These are phyloP conservation scores for Furcula furcula DNA, from an alignment of 2,888 invertebrate species.

Conservation along the genomic window DNA sequence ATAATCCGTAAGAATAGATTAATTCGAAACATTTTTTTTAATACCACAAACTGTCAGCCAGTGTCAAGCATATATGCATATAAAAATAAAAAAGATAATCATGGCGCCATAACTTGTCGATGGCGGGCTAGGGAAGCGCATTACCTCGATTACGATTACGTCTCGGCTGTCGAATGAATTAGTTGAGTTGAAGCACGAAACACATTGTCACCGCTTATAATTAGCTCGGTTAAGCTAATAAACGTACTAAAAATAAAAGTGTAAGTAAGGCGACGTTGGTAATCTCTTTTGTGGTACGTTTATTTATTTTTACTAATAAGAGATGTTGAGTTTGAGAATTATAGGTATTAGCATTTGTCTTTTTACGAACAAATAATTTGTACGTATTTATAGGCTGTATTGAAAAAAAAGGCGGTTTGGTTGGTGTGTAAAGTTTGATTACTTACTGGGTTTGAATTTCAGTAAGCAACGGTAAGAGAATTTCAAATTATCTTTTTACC, in stretches of 20 bases:
- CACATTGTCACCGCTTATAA: conserved; percentile 52
- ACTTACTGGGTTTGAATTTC: too few relatives aligned
- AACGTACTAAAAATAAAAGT: conserved; percentile 28
- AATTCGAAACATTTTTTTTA: too few relatives aligned
- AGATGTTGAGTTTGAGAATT: conserved; percentile 5
- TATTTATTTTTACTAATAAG: conserved; percentile 12
- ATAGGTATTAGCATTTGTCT: background rate
- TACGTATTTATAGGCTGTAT: too few relatives aligned
- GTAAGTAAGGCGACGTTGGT: conserved; percentile 6
- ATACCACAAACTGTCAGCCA: conserved; percentile 26
- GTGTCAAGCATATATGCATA: conserved; percentile 42
- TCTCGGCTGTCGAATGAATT: conserved; percentile 47
- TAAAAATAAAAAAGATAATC: conserved; percentile 32
- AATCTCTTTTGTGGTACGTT: conserved; percentile 10
- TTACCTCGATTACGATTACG: conserved; percentile 50
- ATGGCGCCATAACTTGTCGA: conserved; percentile 52
- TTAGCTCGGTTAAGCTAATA: conserved; percentile 44
- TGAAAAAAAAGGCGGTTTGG: too few relatives aligned
- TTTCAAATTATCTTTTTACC: too few relatives aligned
- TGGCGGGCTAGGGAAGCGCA: conserved; percentile 37
- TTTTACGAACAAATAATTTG: too few relatives aligned
- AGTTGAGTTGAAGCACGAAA: conserved; percentile 45
- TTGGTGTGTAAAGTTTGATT: too few relatives aligned
- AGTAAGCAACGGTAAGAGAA: too few relatives aligned
- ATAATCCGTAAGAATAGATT: too few relatives aligned